These are phyloP conservation scores for Listronotus oregonensis DNA, from an alignment of 1,140 invertebrate species.

Conservation along the genomic window DNA sequence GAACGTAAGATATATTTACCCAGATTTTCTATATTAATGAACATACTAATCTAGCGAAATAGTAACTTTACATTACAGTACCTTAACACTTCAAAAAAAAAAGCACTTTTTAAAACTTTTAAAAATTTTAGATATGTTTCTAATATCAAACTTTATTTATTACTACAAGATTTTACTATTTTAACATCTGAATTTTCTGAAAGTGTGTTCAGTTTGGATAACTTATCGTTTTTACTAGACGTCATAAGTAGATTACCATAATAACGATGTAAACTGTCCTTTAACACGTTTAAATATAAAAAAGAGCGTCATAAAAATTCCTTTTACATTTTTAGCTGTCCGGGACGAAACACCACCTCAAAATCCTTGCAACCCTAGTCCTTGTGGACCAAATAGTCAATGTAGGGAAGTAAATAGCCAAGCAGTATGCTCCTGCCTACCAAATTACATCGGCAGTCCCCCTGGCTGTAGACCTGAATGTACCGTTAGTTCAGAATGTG, in stretches of 20 bases:
- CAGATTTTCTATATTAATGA: constrained; percentile 43
- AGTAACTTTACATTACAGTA: background rate
- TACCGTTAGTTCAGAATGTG: constrained; percentile 79
- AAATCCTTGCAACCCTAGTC: constrained; percentile 75
- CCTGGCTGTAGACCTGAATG: constrained; percentile 82
- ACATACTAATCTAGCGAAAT: too few species aligned
- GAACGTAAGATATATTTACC: constrained; percentile 29
- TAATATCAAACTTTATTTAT: too few species aligned
- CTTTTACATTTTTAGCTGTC: constrained; percentile 26
- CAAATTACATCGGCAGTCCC: constrained; percentile 77
- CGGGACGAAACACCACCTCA: constrained; percentile 51
- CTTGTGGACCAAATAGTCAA: constrained; percentile 80
- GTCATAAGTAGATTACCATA: too few species aligned
- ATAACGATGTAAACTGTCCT: too few species aligned
- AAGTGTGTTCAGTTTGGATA: too few species aligned
- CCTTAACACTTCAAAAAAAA: constrained; percentile 47
- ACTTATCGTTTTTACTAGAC: too few species aligned
- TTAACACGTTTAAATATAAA: too few species aligned
- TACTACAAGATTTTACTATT: too few species aligned
- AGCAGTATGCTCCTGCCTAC: constrained; percentile 79
- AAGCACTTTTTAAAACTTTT: too few species aligned
- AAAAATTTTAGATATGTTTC: too few species aligned
- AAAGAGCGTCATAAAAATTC: constrained; percentile 4
- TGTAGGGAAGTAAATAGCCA: constrained; percentile 73
- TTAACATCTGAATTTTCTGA: too few species aligned